Conservation (phyloP, 2,888 invertebrate genomes). For the Blastobasis lacticolella region DNA sequence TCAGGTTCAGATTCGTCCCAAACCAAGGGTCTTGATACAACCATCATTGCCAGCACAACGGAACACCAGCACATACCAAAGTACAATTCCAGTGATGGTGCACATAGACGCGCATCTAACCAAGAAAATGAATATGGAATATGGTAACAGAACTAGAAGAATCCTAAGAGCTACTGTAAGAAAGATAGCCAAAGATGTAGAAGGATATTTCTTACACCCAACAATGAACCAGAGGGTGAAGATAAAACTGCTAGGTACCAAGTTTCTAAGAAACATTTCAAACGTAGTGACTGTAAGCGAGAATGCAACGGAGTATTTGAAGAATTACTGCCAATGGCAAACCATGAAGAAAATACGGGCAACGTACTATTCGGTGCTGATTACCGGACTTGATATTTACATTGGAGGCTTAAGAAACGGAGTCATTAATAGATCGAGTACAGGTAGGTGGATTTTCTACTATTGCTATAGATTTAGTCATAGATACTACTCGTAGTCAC, state of each 20-base stretch:
- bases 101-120: constrained; percentile 45
- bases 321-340: constrained; percentile 56
- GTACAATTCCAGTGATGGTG: constrained; percentile 44
- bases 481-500: too few relatives aligned
- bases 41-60: constrained; percentile 16
- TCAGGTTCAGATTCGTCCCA: background rate
- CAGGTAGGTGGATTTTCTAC: constrained; percentile 29
- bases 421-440: constrained; percentile 30
- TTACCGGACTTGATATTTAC: constrained; percentile 52
- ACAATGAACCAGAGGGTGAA: constrained; percentile 40
- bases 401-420: constrained; percentile 24
- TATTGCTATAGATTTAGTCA: too few relatives aligned
- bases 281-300: constrained; percentile 30
- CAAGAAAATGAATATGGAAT: constrained; percentile 24
- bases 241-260: constrained; percentile 39
- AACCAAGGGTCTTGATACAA: constrained; percentile 19
- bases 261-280: constrained; percentile 34
- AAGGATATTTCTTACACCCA: constrained; percentile 29
- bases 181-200: constrained; percentile 37
- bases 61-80: constrained; percentile 20
- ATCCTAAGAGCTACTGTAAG: constrained; percentile 34
- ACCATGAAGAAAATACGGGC: constrained; percentile 33
- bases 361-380: constrained; percentile 47
- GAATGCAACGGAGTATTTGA: constrained; percentile 46
- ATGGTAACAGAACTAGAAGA: constrained; percentile 26